Base-by-base conservation (phyloP, 2,888 invertebrate genomes). In the Ophraella communa region DNA sequence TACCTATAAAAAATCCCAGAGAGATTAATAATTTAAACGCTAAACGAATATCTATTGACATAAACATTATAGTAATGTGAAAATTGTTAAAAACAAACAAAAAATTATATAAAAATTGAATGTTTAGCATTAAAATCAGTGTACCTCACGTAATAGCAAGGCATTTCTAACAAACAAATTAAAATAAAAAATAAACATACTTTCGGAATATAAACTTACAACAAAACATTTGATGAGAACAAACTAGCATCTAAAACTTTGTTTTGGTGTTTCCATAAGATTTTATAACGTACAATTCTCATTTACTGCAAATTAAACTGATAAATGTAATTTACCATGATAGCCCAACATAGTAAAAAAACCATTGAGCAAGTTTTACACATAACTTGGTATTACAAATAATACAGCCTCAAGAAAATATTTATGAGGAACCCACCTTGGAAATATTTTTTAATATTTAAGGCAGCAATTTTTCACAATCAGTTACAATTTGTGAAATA, bases 161-260 rank as follows among this genome's bases (percentile, higher is more conserved):
- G 57, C 63, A 63, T 52, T 52, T 35, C 63, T 57, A 63, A 52
- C 52, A 33, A n/a, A 63, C 39, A 17, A 62, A 62, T 56, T 21
- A 52, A 49, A 14, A 49, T 24, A 30, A 30, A 52, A n/a, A 52
- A 53, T 53, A 53, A 35, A 35, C 35, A 18, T 24, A 20, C 53
- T 23, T 53, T 42, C 39, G 52, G 59, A 59, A 59, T 47, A 53
- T 27, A 30, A 53, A 62, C 47, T 62, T 47, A 62, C 39, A 62
- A 47, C 47, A 35, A 39, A 47, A n/a, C 47, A 7, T 47, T 62
- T 18, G 47, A 47, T 39, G 47, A 30, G 39, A 55, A 55, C 35
- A 49, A 56, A 56, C 35, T 51, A 55, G 49, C 39, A 63, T 52
- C 49, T 44, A 51, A 51, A 24, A 44, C 18, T 44, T 18, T 30